Base-by-base conservation (phyloP, 2,888 invertebrate species). In the Patella caerulea region DNA sequence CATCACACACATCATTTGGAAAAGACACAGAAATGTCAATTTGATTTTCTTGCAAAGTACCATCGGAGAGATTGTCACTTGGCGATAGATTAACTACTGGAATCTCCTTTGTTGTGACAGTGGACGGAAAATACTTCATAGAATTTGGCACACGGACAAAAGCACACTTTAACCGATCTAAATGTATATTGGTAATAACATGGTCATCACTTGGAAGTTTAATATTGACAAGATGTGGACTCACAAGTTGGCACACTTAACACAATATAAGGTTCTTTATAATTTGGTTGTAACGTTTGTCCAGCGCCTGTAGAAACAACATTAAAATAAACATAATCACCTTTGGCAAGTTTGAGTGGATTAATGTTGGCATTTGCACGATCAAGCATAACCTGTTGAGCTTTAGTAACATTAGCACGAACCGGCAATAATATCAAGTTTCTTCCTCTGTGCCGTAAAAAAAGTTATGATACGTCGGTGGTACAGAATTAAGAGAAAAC, bases 291-390 rank as follows among this genome's bases (percentile, higher is more conserved):
- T 3, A 29, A 54, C 29, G 65, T 74, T 19, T 59, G 56, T 24
- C 74, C 74, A 34, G 54, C 34, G 1, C 74, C 65, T 17, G 24
- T 2, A 24, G 74, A 15, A 14, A 19, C 74, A 24, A 34, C 29
- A 7, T 24, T 17, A 24, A 74, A n/a, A 56, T 74, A 74, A n/a
- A 74, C 74, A 74, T 74, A 74, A 56, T 74, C 74, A 56, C 56
- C 24, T 19, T 14, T 17, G 56, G 54, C 24, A 56, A 59, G 15
- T 15, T 55, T 24, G 1, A 74, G 29, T 15, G 59, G n/a, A 17
- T 56, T n/a, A 29, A 15, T 29, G 15, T 74, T 74, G 3, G 19
- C 74, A 74, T 74, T 74, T 4, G 59, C 56, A 4, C 74, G 24
- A 19, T 74, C 59, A 5, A 34, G 5, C 74, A 74, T 56, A 19